These are phyloP conservation scores for Argopecten irradians DNA, from an alignment of 1,140 invertebrate species.

Conservation along the genomic window DNA sequence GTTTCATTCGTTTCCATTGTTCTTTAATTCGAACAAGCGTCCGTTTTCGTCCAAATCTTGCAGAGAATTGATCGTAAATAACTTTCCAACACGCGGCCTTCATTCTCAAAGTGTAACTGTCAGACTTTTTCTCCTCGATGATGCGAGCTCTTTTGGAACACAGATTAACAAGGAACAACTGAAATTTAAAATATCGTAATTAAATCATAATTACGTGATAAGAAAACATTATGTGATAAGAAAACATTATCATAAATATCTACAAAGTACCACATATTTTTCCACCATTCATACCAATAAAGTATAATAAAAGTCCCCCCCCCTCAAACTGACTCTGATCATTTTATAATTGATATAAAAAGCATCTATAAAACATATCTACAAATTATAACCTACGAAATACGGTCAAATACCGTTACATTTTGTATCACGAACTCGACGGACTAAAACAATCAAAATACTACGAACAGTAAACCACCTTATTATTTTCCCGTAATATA, in stretches of 20 bases:
- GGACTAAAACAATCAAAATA: no score
- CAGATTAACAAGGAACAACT: not conserved
- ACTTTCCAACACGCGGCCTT: constrained; percentile 32
- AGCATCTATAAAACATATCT: no score
- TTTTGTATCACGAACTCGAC: no score
- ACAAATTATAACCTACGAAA: no score
- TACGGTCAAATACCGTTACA: no score
- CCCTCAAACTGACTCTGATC: not conserved
- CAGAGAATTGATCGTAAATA: constrained; percentile 31
- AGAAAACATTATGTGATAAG: no score
- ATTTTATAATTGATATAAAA: no score
- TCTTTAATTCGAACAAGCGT: constrained; percentile 34
- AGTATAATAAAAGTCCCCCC: not conserved
- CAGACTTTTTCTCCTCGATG: constrained; percentile 30
- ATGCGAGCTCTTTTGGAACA: not conserved
- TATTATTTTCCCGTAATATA: no score
- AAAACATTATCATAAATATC: no score
- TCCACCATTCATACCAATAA: not conserved
- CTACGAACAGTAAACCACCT: no score
- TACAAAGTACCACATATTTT: not conserved
- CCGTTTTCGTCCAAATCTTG: constrained; percentile 33
- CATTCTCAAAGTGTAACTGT: constrained; percentile 26
- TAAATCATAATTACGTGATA: no score
- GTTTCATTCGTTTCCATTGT: constrained; percentile 44
- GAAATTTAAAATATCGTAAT: not conserved